Evolutionary conservation across 1,140 invertebrate genomes (phyloP), one percentile per base, ranked within the genome.

Genomic region (Chelonus insularis): DNA sequence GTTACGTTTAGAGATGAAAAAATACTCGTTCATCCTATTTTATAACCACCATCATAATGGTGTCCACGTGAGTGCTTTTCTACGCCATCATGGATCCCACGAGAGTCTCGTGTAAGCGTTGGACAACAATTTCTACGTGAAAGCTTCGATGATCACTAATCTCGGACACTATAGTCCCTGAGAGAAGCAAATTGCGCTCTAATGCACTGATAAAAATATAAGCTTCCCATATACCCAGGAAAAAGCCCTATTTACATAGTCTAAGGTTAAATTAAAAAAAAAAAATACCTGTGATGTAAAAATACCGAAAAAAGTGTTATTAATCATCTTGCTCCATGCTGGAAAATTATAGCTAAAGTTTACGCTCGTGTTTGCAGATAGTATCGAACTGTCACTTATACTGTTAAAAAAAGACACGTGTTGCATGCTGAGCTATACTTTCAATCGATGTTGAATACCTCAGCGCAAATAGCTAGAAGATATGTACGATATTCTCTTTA

Each of bases 141-240:
- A 48, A 12, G 45, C 45, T 48, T 48, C 45, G n/a, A 25, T 48
- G 45, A 12, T 23, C 45, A 48, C 45, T 48, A 29, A 48, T 48
- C 9, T n/a, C 9, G n/a, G 23, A 23, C 18, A 23, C 11, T 25
- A 48, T 29, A n/a, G 11, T 20, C 9, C 45, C 9, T 12, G 45
- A 48, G 11, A 29, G 21, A 23, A 39, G 36, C 36, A 39, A 39
- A 39, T 14, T 39, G 36, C 36, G 12, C 36, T 39, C 36, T 48
- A n/a, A 12, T 48, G 20, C 20, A 48, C 20, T 23, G 1, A 48
- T 23, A 48, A 48, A 48, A 48, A 48, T 48, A 48, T 29, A 23
- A 18, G 36, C 36, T 9, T 9, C 4, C 11, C 36, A 3, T 9
- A 14, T 9, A 29, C 3, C 7, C 25, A 4, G 36, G 36, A 39